Conservation (phyloP, 23 tunicate genomes). For the Oikopleura albicans region DNA sequence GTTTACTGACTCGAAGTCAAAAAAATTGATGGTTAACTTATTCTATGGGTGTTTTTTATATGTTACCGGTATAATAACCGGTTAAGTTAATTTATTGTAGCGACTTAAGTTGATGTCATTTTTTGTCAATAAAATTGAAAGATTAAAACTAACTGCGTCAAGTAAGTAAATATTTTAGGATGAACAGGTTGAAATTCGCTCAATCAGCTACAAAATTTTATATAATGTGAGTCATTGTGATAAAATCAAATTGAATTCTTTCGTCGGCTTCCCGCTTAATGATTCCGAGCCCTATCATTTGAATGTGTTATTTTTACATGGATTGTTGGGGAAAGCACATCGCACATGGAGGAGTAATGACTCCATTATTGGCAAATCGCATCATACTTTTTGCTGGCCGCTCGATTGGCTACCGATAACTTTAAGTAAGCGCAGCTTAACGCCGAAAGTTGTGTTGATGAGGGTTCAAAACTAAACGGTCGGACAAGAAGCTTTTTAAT, state of each 20-base stretch:
- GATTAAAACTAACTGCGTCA: too few species aligned
- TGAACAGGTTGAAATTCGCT: background rate
- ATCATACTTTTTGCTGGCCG: slow-evolving; percentile 10
- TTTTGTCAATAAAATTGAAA: too few species aligned
- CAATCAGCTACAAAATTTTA: background rate
- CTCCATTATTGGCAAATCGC: background rate
- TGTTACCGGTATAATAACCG: too few species aligned
- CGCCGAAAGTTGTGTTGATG: background rate
- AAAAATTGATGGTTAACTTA: too few species aligned
- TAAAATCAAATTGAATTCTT: background rate
- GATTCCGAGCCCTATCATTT: background rate
- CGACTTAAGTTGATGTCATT: too few species aligned
- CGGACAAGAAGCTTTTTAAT: too few species aligned
- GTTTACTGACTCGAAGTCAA: too few species aligned
- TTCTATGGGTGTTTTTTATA: too few species aligned
- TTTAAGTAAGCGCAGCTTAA: background rate
- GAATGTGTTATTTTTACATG: background rate
- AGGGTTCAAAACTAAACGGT: too few species aligned
- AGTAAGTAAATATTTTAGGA: too few species aligned
- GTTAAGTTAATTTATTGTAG: too few species aligned
- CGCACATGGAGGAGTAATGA: slow-evolving; percentile 1
- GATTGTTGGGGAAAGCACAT: background rate
- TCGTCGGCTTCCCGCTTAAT: background rate
- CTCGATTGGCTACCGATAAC: slow-evolving; percentile 10
- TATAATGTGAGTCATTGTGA: background rate